Evolutionary conservation across 2,888 invertebrate genomes (phyloP).

Genomic region (Aspidapion aeneum): DNA sequence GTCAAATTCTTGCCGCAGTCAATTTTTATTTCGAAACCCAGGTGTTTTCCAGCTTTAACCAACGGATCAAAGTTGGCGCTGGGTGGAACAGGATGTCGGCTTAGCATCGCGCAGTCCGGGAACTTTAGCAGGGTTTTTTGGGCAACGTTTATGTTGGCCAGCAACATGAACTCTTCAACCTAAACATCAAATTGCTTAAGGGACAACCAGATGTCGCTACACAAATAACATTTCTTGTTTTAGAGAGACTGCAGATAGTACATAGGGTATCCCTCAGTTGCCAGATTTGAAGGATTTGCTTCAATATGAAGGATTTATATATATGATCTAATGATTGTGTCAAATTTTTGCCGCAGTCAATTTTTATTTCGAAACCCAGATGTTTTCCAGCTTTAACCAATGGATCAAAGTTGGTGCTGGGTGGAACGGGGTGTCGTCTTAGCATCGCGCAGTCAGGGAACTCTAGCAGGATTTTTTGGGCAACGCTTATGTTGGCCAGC

Average conservation of each 20-base stretch:
- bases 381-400: constrained; percentile 74
- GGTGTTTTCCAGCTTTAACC: constrained; percentile 71
- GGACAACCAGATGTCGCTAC: too few species aligned
- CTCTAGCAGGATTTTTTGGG: constrained; percentile 78
- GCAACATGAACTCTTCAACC: constrained; percentile 95
- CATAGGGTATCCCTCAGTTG: too few species aligned
- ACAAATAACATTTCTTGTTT: too few species aligned
- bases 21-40: constrained; percentile 75
- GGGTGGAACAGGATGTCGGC: constrained; percentile 92
- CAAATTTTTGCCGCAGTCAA: constrained; percentile 78
- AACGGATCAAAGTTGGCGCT: constrained; percentile 82
- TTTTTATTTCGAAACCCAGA: constrained; percentile 74
- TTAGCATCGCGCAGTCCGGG: constrained; percentile 90
- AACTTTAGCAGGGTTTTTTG: constrained; percentile 82
- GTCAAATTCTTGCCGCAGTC: constrained; percentile 84
- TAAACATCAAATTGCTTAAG: too few species aligned
- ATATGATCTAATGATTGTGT: constrained; percentile 85
- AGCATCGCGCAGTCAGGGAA: constrained; percentile 95
- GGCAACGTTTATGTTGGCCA: constrained; percentile 93
- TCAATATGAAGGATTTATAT: too few species aligned
- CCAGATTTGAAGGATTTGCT: too few species aligned
- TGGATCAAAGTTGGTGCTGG: constrained; percentile 81
- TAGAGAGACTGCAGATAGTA: too few species aligned
- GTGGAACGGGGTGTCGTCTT: constrained; percentile 90
- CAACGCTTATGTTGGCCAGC: constrained; percentile 92